phyloP scores from a whole-genome alignment of 2,888 invertebrate species.

The Deroplatys truncata region DNA sequence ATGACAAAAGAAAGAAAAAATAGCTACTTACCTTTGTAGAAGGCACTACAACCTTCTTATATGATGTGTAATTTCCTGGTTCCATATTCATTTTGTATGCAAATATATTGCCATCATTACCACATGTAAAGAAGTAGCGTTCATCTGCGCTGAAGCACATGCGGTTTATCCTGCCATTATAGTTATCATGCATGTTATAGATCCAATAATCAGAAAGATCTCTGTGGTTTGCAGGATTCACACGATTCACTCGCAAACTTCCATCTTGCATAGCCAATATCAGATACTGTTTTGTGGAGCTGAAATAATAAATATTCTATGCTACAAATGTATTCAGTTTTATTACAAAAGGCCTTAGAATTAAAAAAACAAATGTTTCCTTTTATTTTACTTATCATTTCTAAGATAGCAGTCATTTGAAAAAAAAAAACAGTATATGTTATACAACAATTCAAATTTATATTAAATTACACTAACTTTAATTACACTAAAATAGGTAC shows the following conservation, averaged over 20 bases:
- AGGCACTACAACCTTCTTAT: neutral
- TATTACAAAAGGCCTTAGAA: no score
- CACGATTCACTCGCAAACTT: slow-evolving; percentile 52
- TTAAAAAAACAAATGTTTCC: no score
- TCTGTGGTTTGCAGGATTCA: slow-evolving; percentile 47
- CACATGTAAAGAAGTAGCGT: slow-evolving; percentile 56
- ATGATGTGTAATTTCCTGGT: neutral
- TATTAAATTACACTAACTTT: no score
- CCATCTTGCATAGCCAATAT: slow-evolving; percentile 61
- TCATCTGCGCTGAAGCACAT: slow-evolving; percentile 59
- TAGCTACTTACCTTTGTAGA: neutral
- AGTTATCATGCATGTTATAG: slow-evolving; percentile 70
- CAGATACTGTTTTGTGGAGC: slow-evolving; percentile 49
- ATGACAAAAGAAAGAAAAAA: neutral
- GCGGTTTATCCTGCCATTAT: slow-evolving; percentile 61
- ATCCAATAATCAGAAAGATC: slow-evolving; percentile 63
- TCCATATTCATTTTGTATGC: slow-evolving; percentile 46
- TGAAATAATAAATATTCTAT: slow-evolving; percentile 36
- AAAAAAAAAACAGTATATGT: no score
- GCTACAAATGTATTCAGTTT: no score
- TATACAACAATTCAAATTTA: no score
- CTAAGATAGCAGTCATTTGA: no score
- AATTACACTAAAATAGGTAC: no score
- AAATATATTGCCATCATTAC: slow-evolving; percentile 74
- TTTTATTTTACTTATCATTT: no score